Evolutionary conservation across 2,113 vertebrate species (phyloP).

Genomic region (Pelmatolapia mariae): DNA sequence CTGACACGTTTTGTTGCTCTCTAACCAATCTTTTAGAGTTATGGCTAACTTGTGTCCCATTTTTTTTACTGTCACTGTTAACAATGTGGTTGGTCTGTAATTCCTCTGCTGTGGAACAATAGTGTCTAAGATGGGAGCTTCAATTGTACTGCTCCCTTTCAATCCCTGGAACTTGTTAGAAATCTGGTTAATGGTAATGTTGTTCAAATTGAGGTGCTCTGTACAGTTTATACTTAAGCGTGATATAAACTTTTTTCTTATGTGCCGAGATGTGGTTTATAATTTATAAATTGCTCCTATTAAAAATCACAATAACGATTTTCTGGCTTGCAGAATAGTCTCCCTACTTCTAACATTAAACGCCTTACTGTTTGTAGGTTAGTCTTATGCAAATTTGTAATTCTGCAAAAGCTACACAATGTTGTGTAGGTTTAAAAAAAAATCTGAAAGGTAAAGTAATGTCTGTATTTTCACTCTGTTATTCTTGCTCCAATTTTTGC

Average conservation of each 20-base stretch:
- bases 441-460: background rate
- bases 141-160: background rate
- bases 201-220: background rate
- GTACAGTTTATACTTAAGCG: background rate
- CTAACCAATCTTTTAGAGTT: background rate
- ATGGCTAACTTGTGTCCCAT: accelerated
- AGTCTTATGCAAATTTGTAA: background rate
- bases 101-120: background rate
- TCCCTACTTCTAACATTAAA: background rate
- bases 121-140: background rate
- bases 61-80: background rate
- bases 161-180: background rate
- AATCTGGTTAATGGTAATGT: background rate
- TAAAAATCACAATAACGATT: background rate
- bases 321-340: background rate
- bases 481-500: background rate
- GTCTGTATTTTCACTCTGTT: background rate
- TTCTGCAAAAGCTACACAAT: background rate
- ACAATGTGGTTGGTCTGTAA: background rate
- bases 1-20: background rate
- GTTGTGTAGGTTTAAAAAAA: background rate
- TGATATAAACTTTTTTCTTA: background rate
- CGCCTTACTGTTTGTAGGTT: background rate
- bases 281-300: background rate
- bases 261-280: background rate